These are phyloP conservation scores for Clarias fuscus DNA, from an alignment of 2,797 vertebrate genomes.

Conservation along the genomic window DNA sequence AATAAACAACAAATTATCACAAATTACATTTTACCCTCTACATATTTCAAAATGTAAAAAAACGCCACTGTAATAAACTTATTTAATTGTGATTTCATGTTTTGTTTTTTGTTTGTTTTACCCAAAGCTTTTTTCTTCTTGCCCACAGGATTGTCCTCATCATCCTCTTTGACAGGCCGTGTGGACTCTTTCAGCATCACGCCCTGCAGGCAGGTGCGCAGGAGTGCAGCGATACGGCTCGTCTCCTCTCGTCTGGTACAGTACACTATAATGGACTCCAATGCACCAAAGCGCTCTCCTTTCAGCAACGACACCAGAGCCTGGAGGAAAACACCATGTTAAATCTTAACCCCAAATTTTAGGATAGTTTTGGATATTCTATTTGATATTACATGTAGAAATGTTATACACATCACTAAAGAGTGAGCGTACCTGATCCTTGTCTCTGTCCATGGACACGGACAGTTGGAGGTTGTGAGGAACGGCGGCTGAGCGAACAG, in stretches of 20 bases:
- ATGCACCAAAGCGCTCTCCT: conserved; percentile 78
- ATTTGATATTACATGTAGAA: background rate
- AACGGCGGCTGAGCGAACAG: conserved; percentile 72
- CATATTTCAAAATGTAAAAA: too few species aligned
- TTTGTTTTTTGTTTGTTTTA: conserved; percentile 42
- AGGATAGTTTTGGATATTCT: background rate
- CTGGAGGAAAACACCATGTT: conserved; percentile 59
- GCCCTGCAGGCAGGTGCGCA: conserved; percentile 83
- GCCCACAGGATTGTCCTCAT: conserved; percentile 37
- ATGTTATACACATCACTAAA: background rate
- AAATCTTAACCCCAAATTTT: background rate
- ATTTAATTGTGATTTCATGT: background rate
- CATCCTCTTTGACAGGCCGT: conserved; percentile 30
- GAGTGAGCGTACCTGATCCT: conserved; percentile 77
- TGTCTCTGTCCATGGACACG: conserved; percentile 82
- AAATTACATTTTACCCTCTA: too few species aligned
- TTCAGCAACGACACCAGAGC: conserved; percentile 83
- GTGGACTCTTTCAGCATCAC: conserved; percentile 64
- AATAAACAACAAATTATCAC: background rate
- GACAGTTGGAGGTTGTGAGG: conserved; percentile 88
- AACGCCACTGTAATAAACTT: background rate
- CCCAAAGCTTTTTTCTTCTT: conserved; percentile 74
- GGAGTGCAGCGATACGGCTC: conserved; percentile 75
- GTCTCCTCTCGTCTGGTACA: conserved; percentile 91
- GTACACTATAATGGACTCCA: conserved; percentile 88